Evolutionary conservation across 1,140 invertebrate genomes (phyloP), one percentile per base, ranked within the genome.

Genomic region (Physella acuta): DNA sequence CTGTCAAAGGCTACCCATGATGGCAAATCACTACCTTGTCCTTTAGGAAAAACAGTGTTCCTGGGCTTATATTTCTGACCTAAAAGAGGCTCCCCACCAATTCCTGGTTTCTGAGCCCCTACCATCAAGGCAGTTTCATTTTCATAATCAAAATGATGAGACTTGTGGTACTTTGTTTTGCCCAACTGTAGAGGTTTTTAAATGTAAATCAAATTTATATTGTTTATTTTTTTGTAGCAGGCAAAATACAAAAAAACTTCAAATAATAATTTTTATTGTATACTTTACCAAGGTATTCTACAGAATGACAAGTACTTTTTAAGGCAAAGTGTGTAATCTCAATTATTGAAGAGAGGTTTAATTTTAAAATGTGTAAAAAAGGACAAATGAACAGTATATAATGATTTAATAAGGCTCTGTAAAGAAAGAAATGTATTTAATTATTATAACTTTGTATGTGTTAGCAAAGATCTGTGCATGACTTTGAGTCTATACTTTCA

Each of bases 1-100:
- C 93, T 92, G 80, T 95, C 93, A 83, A 91, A 94, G 52, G 90
- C 89, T 34, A 95, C 86, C 94, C 94, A 96, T 0, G 91, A 85
- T 0, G 93, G 93, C 49, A 91, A 76, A 74, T 90, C 90, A 0
- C 88, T 86, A 1, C 88, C 89, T 76, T 91, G 89, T 64, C 91
- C 82, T 26, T 74, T 58, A 4, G 84, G 83, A 70, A 80, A 81
- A 5, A 73, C 65, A 39, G 78, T 81, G 58, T 76, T 82, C 70
- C 74, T 74, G 26, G 79, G 76, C 76, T 77, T 80, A 3, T 78
- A 34, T 52, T 81, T 81, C 71, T 84, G 83, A 5, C 81, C 82
- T 51, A 78, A 71, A 8, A 84, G 69, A 30, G 78, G 78, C 62
- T 83, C 82, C n/a, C 83, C 85, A 52, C 85, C 85, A 71, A 86